Evolutionary conservation across 2,113 vertebrate species (phyloP).

Genomic region (Phaetusa simplex): DNA sequence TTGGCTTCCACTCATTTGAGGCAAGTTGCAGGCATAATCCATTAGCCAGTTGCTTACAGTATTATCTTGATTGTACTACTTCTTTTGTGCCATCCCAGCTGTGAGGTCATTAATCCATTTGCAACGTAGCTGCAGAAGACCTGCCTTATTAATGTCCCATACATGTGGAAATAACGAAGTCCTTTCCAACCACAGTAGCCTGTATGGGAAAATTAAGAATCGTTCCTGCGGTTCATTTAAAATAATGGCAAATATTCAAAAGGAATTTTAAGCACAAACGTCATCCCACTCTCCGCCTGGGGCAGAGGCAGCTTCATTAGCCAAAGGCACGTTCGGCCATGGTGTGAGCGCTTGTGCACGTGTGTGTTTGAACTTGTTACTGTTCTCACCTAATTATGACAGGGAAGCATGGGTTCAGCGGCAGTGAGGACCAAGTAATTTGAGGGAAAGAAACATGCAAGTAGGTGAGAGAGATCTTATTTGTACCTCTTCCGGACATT

Average conservation of each 20-base stretch:
- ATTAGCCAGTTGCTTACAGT: background rate
- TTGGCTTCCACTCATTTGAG: background rate
- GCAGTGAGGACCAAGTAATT: fast-evolving
- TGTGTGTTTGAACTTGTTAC: background rate
- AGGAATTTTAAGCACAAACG: background rate
- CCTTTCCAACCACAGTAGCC: background rate
- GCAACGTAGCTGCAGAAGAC: background rate
- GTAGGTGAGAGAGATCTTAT: background rate
- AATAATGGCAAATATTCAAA: background rate
- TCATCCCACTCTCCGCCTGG: fast-evolving
- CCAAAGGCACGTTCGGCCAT: background rate
- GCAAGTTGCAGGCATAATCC: background rate
- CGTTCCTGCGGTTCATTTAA: fast-evolving
- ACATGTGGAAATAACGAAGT: background rate
- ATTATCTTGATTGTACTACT: background rate
- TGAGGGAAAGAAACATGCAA: background rate
- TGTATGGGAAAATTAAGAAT: background rate
- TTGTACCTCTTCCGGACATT: background rate
- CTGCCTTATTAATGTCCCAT: background rate
- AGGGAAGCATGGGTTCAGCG: background rate
- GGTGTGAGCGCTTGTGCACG: background rate
- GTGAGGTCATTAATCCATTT: background rate
- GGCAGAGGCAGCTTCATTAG: background rate
- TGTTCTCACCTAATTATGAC: background rate
- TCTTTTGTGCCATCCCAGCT: background rate